Percentiles rank a stretch among this genome's conserved stretches.
Evolutionary conservation across 2,797 vertebrate species (phyloP).

Genomic region (Bryconaethiops microstoma): DNA sequence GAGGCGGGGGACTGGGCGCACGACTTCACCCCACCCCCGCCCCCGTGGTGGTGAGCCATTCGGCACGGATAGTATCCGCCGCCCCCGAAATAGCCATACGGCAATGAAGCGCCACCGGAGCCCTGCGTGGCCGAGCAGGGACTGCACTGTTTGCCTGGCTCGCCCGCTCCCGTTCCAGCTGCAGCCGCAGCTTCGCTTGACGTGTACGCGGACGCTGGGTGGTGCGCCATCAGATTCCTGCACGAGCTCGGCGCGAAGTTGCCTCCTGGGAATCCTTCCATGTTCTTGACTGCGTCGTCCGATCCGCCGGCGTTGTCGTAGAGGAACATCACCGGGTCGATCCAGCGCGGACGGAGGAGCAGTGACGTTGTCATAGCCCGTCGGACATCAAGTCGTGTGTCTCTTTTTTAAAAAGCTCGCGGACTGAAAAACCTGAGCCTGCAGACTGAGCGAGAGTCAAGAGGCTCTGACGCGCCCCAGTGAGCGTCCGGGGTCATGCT

Average conservation of each 20-base stretch:
- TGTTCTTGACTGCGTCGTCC: slow-evolving; percentile 95
- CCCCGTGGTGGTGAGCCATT: slow-evolving; percentile 86
- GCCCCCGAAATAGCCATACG: slow-evolving; percentile 96
- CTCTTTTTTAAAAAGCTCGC: slow-evolving; percentile 78
- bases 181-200: slow-evolving; percentile 85
- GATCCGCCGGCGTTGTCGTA: slow-evolving; percentile 88
- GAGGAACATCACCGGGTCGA: slow-evolving; percentile 98
- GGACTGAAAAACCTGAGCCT: slow-evolving; percentile 88
- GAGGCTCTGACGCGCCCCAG: slow-evolving; percentile 79
- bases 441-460: slow-evolving; percentile 80
- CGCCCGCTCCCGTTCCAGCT: slow-evolving; percentile 77
- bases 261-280: slow-evolving; percentile 88
- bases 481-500: slow-evolving; percentile 76
- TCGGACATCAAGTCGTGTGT: slow-evolving; percentile 86
- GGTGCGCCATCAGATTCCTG: slow-evolving; percentile 94
- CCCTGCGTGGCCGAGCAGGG: slow-evolving; percentile 94
- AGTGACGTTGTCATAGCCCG: slow-evolving; percentile 99
- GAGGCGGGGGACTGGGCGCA: slow-evolving; percentile 82
- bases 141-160: slow-evolving; percentile 94
- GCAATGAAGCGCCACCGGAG: slow-evolving; percentile 90
- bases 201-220: slow-evolving; percentile 86
- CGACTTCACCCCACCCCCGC: slow-evolving; percentile 86
- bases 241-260: slow-evolving; percentile 94
- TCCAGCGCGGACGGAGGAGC: slow-evolving; percentile 97
- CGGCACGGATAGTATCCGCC: slow-evolving; percentile 93